A percentile compares a stretch with the other conserved stretches of the same genome.
Evolutionary conservation across 2,797 vertebrate species (phyloP).

Genomic region (Botia kubotai): DNA sequence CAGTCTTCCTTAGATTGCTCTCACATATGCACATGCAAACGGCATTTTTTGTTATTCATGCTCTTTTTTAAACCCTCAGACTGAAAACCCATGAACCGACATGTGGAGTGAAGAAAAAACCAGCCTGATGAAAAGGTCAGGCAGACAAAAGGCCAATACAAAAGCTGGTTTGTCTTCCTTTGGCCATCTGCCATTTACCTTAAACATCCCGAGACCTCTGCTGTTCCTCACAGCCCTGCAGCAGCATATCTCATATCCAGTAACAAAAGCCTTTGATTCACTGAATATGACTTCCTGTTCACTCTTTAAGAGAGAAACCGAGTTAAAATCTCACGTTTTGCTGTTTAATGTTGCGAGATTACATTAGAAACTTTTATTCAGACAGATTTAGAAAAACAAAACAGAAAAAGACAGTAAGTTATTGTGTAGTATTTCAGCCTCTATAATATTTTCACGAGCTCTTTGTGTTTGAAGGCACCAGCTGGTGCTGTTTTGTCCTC

Average conservation of each 20-base stretch:
- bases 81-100: not conserved
- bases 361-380: too few species aligned
- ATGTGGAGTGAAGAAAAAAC: not conserved
- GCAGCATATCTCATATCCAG: not conserved
- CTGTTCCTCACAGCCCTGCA: not conserved
- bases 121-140: constrained; percentile 11
- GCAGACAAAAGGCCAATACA: constrained; percentile 1
- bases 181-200: not conserved
- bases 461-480: constrained; percentile 60
- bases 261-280: not conserved
- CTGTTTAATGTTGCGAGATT: not conserved
- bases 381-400: not conserved
- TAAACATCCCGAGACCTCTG: not conserved
- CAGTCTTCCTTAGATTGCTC: too few species aligned
- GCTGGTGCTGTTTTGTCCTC: constrained; percentile 48
- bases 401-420: not conserved
- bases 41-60: not conserved
- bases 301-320: not conserved
- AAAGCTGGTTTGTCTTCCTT: not conserved
- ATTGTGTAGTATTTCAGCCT: not conserved
- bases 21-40: too few species aligned
- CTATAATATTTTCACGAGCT: constrained; percentile 58
- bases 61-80: not conserved
- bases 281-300: not conserved
- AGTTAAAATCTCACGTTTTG: not conserved